Evolutionary conservation across 2,113 vertebrate species (phyloP), one percentile per base, ranked within the genome.

Genomic region (Aleadryas rufinucha): DNA sequence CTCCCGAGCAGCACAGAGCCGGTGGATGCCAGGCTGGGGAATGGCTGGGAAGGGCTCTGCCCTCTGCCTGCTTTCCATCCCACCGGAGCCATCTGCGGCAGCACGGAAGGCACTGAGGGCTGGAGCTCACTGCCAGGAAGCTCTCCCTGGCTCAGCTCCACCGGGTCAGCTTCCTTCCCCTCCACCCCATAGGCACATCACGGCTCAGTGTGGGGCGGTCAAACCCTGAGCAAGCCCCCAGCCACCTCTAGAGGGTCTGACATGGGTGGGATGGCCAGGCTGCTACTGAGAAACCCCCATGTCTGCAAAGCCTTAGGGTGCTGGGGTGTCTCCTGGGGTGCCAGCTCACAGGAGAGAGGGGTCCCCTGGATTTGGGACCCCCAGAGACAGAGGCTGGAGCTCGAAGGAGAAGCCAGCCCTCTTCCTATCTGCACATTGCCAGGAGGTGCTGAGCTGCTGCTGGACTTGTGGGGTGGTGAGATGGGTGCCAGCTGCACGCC

Each of bases 371-470:
- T 84, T 31, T 87, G 37, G 8, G 27, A 59, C 4, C 27, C 23
- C 2, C 6, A 16, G 26, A 7, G 33, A 35, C n/a, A 45, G 26
- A 49, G 41, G 50, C 28, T 54, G 56, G 20, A 59, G 71, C 39
- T 59, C 0, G 0, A 50, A 74, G 84, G 37, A 53, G 69, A 47
- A 74, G 39, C 24, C 44, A 74, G 35, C 49, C 24, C 13, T 47
- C 59, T 20, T 44, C 12, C 27, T 1, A 2, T 41, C 64, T 27
- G 31, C 7, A 3, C 26, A 7, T 41, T 28, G 9, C 24, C 52
- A 8, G 6, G n/a, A 56, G 37, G 20, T 50, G 41, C 26, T 0
- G 1, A 61, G 53, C 42, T 35, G n/a, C 28, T 0, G 0, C 37
- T 41, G 49, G 74, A 20, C 41, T 47, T 1, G 5, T 3, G 4